Base-by-base conservation (phyloP, 2,888 invertebrate genomes). In the Xiphydria camelus region DNA sequence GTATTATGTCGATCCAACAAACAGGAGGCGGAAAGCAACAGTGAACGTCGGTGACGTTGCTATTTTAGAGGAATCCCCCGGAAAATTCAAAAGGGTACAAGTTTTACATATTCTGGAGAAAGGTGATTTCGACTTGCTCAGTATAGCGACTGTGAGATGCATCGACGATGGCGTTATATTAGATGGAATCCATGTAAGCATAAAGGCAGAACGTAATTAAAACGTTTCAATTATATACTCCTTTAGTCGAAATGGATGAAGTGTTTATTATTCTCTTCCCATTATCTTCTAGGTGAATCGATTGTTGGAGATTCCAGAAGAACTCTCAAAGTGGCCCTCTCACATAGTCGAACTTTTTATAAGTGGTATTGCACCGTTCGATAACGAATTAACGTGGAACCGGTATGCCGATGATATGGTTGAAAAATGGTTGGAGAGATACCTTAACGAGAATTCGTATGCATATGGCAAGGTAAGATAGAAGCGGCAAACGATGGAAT, bases 161-260 rank as follows among this genome's bases (percentile, higher is more conserved):
- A 76, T 88, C 7, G 88, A 88, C 53, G 80, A 79, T 57, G 86
- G 86, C 29, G 75, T 68, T 36, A 52, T 63, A 45, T 32, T 51
- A 7, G 37, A 37, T 14, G 9, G 35, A 23, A 14, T 63, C 14
- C 10, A 44, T 35, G 62, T 62, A 50, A 45, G 53, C 47, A 7
- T 15, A 14, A 4, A 37, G 18, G 15, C 7, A 44, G 12, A 41
- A n/a, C n/a, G 1, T 33, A 20, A 20, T 19, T 6, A n/a, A 25
- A 15, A 7, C 17, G 4, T 34, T 7, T 15, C 14, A 32, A 32
- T 4, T 18, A 3, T 32, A 6, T n/a, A 32, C 4, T 5, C 10
- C 4, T 33, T 33, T 32, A 4, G 18, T 7, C 10, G 6, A 15
- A 9, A 37, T 23, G 1, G 6, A 22, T 18, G 23, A 32, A 12